These are phyloP conservation scores for Dromococcyx pavoninus DNA, from an alignment of 2,797 vertebrate genomes.

Conservation along the genomic window DNA sequence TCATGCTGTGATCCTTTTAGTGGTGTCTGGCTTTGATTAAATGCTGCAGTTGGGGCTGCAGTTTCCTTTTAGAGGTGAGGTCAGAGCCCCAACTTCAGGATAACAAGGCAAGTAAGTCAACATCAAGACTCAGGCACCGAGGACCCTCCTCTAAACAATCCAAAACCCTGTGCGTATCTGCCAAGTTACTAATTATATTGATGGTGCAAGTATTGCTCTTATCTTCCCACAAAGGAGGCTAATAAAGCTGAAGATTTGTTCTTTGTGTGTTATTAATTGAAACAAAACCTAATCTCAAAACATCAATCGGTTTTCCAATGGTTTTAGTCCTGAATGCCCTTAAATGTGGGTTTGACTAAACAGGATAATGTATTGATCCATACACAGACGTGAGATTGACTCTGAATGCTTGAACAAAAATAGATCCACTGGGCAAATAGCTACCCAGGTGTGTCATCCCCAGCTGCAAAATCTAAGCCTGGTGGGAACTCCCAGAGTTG, in stretches of 20 bases:
- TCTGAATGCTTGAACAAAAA: neutral
- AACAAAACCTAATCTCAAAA: neutral
- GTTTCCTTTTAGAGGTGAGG: neutral
- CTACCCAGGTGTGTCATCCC: neutral
- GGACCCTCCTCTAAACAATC: neutral
- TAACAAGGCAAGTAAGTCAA: neutral
- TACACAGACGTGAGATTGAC: neutral
- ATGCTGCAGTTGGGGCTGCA: neutral
- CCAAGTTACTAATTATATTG: neutral
- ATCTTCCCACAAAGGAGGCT: neutral
- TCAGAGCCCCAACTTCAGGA: neutral
- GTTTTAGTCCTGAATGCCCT: neutral
- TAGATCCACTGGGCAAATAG: neutral
- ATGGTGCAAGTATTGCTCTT: neutral
- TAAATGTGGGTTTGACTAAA: neutral
- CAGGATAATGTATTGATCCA: neutral
- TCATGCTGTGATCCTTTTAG: rapidly evolving
- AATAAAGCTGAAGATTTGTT: neutral
- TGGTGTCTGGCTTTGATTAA: neutral
- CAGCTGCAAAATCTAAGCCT: neutral
- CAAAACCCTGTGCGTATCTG: neutral
- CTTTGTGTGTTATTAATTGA: neutral
- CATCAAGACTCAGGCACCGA: rapidly evolving
- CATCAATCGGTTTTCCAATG: neutral
- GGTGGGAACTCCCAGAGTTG: neutral